phyloP scores from a whole-genome alignment of 2,797 vertebrate species.

The Mus caroli region DNA sequence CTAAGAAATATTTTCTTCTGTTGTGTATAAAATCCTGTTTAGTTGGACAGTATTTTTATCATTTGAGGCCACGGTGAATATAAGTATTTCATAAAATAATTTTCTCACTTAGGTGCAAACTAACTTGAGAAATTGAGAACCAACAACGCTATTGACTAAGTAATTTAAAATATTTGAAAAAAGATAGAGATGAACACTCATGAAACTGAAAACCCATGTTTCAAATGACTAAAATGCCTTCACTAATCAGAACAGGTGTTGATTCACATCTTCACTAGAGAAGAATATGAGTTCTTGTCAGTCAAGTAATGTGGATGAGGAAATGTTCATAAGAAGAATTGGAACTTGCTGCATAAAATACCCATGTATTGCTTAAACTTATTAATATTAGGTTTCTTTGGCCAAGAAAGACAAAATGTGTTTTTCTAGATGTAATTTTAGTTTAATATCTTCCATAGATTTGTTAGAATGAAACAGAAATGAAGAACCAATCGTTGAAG shows the following conservation, averaged over 20 bases:
- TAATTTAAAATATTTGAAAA: background rate
- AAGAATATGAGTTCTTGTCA: background rate
- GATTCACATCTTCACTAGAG: background rate
- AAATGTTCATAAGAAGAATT: background rate
- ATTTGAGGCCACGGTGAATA: background rate
- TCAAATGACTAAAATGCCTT: background rate
- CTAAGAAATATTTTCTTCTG: background rate
- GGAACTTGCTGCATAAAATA: background rate
- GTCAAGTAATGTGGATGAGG: background rate
- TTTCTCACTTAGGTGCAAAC: background rate
- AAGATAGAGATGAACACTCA: background rate
- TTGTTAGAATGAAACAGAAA: background rate
- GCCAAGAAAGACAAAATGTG: background rate
- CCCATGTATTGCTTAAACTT: background rate
- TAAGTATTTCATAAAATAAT: background rate
- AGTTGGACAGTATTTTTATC: background rate
- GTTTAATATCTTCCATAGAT: slow-evolving; percentile 30
- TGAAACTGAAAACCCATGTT: background rate
- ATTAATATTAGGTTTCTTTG: background rate
- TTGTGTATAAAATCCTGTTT: background rate
- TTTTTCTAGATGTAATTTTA: background rate
- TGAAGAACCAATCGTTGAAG: slow-evolving; percentile 74
- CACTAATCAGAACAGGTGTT: background rate
- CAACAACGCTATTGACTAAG: background rate
- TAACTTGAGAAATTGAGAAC: background rate